Evolutionary conservation across 2,113 vertebrate species (phyloP), one percentile per base, ranked within the genome.

Genomic region (Eublepharis macularius): DNA sequence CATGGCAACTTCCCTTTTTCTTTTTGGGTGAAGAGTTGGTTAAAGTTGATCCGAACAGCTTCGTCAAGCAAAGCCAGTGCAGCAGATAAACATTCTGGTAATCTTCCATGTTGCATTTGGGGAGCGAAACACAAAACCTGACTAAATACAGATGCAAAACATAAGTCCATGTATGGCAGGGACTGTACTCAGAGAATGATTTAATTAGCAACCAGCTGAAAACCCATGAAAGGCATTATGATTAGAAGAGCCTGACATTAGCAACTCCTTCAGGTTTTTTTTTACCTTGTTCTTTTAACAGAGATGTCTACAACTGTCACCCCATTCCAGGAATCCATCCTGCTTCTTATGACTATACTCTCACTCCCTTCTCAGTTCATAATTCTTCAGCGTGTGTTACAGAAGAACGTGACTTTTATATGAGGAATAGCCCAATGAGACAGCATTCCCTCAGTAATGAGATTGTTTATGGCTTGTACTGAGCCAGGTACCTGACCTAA

Each of bases 331-430:
- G 5, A 4, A 9, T 32, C 2, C 6, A 51, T 24, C 54, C 84
- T 73, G 47, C 80, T 57, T 43, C 0, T 0, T 65, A 3, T 70
- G 0, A 32, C 0, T 0, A 36, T 26, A 19, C 45, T 8, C 47
- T 26, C 77, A 49, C 24, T 54, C 80, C 60, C 26, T 29, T 0
- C 0, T 19, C 32, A 2, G 26, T 24, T 34, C 32, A 39, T 29
- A 39, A 51, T 45, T 68, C 72, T 43, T 47, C 1, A 65, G 66
- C 36, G 34, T 13, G 32, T 57, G 34, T 70, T 2, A 49, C 34
- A 34, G 47, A 0, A 0, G 32, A 66, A 49, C 0, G 0, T 0
- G 1, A 60, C 54, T 68, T 70, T 66, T 1, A 1, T 12, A 47
- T 26, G 19, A 85, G 85, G 79, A 81, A 73, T 60, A 77, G 26